phyloP scores from a whole-genome alignment of 2,888 invertebrate genomes.

The Villa cingulata region DNA sequence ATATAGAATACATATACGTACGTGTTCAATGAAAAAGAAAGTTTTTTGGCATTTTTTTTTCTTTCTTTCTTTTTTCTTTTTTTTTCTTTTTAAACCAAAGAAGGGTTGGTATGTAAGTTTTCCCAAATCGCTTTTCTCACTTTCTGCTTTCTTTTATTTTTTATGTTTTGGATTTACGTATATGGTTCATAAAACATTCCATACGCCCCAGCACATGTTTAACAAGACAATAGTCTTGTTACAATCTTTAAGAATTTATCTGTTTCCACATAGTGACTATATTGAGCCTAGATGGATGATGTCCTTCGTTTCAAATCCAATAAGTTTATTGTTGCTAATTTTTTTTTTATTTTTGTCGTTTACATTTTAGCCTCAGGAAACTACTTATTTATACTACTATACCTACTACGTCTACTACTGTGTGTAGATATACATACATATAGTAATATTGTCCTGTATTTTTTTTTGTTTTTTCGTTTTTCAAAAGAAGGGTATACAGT shows the following conservation, averaged over 20 bases:
- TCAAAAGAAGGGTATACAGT: not conserved
- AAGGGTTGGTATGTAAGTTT: not conserved
- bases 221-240: conserved; percentile 14
- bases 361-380: not conserved
- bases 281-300: not conserved
- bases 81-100: not conserved
- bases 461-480: not conserved
- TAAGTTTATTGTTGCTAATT: not conserved
- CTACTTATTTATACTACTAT: too few relatives aligned
- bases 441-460: not conserved
- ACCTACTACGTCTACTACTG: too few relatives aligned
- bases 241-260: conserved; percentile 12
- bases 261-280: conserved; percentile 13
- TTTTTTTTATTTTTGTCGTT: too few relatives aligned
- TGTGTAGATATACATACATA: not conserved
- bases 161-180: too few relatives aligned
- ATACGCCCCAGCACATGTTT: conserved; percentile 5
- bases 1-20: too few relatives aligned
- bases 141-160: not conserved
- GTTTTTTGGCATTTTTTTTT: too few relatives aligned
- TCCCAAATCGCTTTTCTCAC: not conserved
- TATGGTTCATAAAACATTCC: too few relatives aligned
- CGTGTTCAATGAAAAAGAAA: not conserved
- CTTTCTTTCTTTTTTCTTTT: not conserved
- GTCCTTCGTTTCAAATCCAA: not conserved